Conservation (phyloP, 2,888 invertebrate genomes). For the Venusia cambrica region DNA sequence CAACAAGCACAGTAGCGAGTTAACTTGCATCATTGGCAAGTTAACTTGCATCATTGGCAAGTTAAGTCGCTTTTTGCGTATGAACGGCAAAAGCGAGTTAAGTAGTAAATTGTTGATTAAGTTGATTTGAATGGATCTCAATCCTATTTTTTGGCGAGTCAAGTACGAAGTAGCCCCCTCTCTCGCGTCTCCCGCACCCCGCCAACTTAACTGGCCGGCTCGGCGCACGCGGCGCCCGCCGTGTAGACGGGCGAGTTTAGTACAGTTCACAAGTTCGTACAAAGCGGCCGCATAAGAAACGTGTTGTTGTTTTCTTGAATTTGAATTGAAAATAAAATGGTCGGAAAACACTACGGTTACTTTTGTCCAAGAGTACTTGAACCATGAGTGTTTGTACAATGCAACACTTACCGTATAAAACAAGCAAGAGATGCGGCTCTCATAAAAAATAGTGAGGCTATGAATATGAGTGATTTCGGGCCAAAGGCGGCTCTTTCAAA, state of each 20-base stretch:
- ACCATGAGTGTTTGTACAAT: slow-evolving; percentile 22
- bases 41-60: slow-evolving; percentile 7
- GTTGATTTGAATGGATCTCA: slow-evolving; percentile 6
- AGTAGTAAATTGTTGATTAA: slow-evolving; percentile 8
- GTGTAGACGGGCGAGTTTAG: slow-evolving; percentile 12
- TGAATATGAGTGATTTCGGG: slow-evolving; percentile 23
- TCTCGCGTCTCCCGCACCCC: slow-evolving; percentile 16
- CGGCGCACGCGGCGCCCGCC: too few relatives aligned
- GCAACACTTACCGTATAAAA: slow-evolving; percentile 18
- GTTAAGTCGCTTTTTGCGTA: slow-evolving; percentile 3
- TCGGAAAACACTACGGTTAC: slow-evolving; percentile 19
- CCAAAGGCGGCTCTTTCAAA: slow-evolving; percentile 20
- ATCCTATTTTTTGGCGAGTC: slow-evolving; percentile 14
- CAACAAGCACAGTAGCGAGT: too few relatives aligned
- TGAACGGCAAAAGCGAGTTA: slow-evolving; percentile 5
- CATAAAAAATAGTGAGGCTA: slow-evolving; percentile 19
- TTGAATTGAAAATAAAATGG: slow-evolving; percentile 25
- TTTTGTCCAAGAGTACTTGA: slow-evolving; percentile 24
- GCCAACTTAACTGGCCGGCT: slow-evolving; percentile 12
- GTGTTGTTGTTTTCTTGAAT: too few relatives aligned
- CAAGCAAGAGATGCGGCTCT: slow-evolving; percentile 19
- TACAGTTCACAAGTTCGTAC: slow-evolving; percentile 8
- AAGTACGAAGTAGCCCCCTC: slow-evolving; percentile 14
- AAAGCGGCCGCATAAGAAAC: too few relatives aligned
- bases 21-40: too few relatives aligned